Evolutionary conservation across 2,797 vertebrate genomes (phyloP).

Genomic region (Austrolebias charrua): DNA sequence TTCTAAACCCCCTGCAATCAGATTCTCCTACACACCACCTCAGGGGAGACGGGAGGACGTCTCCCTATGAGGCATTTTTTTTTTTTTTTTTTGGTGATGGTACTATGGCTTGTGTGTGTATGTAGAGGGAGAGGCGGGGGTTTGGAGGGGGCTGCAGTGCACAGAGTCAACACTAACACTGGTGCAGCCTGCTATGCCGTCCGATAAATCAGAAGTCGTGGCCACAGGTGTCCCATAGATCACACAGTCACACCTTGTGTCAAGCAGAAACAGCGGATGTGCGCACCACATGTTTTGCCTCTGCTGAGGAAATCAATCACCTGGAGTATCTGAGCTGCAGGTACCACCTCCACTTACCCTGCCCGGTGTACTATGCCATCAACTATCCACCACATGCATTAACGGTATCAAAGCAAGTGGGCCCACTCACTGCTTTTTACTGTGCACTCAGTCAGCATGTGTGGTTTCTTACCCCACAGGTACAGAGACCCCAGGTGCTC

Average conservation of each 20-base stretch:
- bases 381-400: constrained; percentile 31
- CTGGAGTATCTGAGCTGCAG: constrained; percentile 45
- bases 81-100: constrained; percentile 25
- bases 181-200: constrained; percentile 65
- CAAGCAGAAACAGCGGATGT: constrained; percentile 63
- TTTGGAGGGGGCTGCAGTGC: constrained; percentile 17
- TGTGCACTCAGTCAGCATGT: constrained; percentile 30
- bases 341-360: constrained; percentile 58
- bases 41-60: constrained; percentile 33
- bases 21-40: constrained; percentile 36
- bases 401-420: constrained; percentile 22
- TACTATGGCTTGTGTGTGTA: too few species aligned
- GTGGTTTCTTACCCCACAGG: constrained; percentile 5
- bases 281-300: constrained; percentile 55
- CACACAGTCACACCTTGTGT: constrained; percentile 65
- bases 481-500: constrained; percentile 15
- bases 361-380: constrained; percentile 47
- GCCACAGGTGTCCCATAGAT: constrained; percentile 72
- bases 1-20: constrained; percentile 39
- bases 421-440: constrained; percentile 6
- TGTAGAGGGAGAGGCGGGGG: neutral
- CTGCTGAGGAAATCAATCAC: constrained; percentile 72
- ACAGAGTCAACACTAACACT: constrained; percentile 57
- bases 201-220: constrained; percentile 65
- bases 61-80: constrained; percentile 33